Evolutionary conservation across 2,113 vertebrate genomes (phyloP).

Genomic region (Callaeas wilsoni): DNA sequence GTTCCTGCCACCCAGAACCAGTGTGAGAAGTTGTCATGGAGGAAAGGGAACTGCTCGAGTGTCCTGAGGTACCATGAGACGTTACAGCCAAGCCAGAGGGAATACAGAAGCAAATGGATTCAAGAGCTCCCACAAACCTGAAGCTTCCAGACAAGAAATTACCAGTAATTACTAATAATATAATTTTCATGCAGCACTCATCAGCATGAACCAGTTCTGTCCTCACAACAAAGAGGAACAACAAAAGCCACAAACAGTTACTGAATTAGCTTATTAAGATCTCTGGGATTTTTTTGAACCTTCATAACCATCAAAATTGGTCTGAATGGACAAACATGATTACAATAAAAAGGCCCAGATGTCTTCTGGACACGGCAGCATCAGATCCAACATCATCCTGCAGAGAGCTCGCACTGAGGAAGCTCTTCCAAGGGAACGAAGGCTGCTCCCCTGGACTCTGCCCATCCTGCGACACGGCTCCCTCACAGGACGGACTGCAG

Average conservation of each 20-base stretch:
- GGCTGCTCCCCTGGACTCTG: neutral
- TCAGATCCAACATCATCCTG: neutral
- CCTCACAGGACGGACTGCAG: neutral
- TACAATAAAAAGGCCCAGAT: constrained; percentile 23
- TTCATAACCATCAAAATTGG: constrained; percentile 36
- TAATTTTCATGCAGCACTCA: constrained; percentile 48
- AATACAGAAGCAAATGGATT: constrained; percentile 51
- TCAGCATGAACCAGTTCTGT: constrained; percentile 21
- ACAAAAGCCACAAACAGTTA: constrained; percentile 55
- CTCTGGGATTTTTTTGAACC: constrained; percentile 40
- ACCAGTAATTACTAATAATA: constrained; percentile 64
- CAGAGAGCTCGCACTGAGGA: neutral
- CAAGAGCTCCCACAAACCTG: constrained; percentile 50
- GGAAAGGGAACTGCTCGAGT: constrained; percentile 66
- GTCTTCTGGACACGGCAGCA: neutral
- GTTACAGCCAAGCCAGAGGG: constrained; percentile 45
- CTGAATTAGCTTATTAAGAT: constrained; percentile 40
- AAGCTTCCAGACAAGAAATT: constrained; percentile 57
- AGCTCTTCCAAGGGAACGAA: neutral
- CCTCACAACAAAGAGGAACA: constrained; percentile 53
- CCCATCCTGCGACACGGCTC: neutral
- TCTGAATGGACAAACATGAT: constrained; percentile 35
- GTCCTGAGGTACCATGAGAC: constrained; percentile 13
- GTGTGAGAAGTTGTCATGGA: constrained; percentile 71
- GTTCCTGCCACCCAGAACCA: constrained; percentile 50